Conservation (phyloP, 2,888 invertebrate species). For the Bugula neritina region DNA sequence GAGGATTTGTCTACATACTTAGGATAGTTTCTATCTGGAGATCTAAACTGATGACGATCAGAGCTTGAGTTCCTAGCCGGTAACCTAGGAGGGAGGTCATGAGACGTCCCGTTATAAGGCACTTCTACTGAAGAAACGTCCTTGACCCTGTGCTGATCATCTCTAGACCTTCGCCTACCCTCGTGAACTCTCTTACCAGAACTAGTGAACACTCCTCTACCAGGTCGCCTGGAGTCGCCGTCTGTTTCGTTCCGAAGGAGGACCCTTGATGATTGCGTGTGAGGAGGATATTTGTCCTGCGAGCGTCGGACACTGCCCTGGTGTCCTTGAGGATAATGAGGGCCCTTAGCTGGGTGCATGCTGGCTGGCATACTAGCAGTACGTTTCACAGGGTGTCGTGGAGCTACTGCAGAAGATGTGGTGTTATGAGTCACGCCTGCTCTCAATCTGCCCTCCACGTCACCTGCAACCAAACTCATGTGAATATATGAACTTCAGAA, state of each 20-base stretch:
- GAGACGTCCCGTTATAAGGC: too few relatives aligned
- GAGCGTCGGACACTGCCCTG: not conserved
- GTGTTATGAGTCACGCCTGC: not conserved
- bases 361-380: not conserved
- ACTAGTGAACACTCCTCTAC: slow-evolving; percentile 16
- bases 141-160: not conserved
- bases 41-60: not conserved
- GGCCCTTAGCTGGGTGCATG: not conserved
- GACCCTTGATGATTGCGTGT: not conserved
- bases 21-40: too few relatives aligned
- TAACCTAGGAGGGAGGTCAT: not conserved
- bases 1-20: not conserved
- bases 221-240: not conserved
- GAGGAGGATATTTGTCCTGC: too few relatives aligned
- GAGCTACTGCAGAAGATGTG: not conserved
- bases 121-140: too few relatives aligned
- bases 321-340: not conserved
- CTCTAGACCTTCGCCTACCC: not conserved
- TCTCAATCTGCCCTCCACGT: too few relatives aligned
- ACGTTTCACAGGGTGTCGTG: not conserved
- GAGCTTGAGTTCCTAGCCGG: slow-evolving; percentile 1
- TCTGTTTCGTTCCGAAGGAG: not conserved
- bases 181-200: slow-evolving; percentile 7
- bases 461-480: too few relatives aligned
- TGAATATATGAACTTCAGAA: too few relatives aligned